These are phyloP conservation scores for Asarcornis scutulata DNA, from an alignment of 2,113 vertebrate species.

Conservation along the genomic window DNA sequence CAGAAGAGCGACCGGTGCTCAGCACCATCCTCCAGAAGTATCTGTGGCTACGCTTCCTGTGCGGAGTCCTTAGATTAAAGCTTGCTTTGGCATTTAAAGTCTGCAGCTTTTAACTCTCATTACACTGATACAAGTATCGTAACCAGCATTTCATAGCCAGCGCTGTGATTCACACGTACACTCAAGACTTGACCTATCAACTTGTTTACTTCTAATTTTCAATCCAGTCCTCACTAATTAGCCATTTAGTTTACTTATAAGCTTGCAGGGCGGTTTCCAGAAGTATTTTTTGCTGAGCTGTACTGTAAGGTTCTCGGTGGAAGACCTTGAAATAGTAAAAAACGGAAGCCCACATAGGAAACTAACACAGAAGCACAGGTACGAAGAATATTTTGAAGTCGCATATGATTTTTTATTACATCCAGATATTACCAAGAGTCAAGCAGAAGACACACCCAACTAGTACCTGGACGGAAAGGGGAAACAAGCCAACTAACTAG, in stretches of 20 bases:
- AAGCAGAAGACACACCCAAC: not conserved
- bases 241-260: not conserved
- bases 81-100: not conserved
- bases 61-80: not conserved
- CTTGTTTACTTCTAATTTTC: slow-evolving; percentile 2
- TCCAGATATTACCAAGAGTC: not conserved
- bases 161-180: not conserved
- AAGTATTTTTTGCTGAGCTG: not conserved
- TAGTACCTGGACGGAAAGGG: not conserved
- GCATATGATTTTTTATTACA: not conserved
- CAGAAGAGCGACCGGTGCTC: not conserved
- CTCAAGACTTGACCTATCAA: not conserved
- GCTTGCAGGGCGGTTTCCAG: not conserved
- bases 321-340: not conserved
- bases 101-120: not conserved
- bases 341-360: not conserved
- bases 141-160: not conserved
- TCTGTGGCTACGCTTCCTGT: not conserved
- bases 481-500: not conserved
- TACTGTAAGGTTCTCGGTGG: not conserved
- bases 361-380: not conserved
- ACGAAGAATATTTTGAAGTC: not conserved
- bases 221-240: not conserved
- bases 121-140: not conserved
- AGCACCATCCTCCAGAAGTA: not conserved